Conservation (phyloP, 1,140 invertebrate species). For the Lanistes nyassanus region DNA sequence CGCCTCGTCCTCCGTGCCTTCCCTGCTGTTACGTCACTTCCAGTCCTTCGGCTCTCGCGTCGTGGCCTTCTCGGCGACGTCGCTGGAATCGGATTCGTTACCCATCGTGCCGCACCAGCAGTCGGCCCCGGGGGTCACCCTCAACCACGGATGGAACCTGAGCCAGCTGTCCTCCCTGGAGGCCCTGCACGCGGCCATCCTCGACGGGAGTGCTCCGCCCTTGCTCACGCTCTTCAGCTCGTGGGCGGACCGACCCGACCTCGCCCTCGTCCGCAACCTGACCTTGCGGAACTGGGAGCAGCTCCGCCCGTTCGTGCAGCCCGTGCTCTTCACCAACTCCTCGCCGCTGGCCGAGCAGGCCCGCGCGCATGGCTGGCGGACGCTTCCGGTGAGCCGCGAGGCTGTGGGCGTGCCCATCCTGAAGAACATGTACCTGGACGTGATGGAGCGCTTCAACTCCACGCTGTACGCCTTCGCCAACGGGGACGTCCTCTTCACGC, state of each 20-base stretch:
- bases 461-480: conserved; percentile 49
- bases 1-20: neutral
- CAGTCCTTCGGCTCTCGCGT: neutral
- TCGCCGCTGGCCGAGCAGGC: conserved; percentile 21
- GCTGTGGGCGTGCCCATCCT: conserved; percentile 41
- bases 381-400: conserved; percentile 32
- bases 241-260: conserved; percentile 33
- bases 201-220: conserved; percentile 11
- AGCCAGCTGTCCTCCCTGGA: neutral
- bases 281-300: conserved; percentile 48
- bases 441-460: conserved; percentile 32
- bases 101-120: neutral
- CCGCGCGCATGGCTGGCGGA: conserved; percentile 32
- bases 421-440: conserved; percentile 42
- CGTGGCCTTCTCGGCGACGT: no score
- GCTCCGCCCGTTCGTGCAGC: conserved; percentile 32
- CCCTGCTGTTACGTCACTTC: neutral
- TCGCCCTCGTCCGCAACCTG: conserved; percentile 36
- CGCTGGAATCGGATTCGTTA: neutral
- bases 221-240: conserved; percentile 47
- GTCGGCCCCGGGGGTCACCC: neutral
- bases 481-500: conserved; percentile 48
- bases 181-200: neutral
- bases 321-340: conserved; percentile 45
- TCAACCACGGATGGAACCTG: neutral